These are phyloP conservation scores for Trinectes maculatus DNA, from an alignment of 2,113 vertebrate species.

Conservation along the genomic window DNA sequence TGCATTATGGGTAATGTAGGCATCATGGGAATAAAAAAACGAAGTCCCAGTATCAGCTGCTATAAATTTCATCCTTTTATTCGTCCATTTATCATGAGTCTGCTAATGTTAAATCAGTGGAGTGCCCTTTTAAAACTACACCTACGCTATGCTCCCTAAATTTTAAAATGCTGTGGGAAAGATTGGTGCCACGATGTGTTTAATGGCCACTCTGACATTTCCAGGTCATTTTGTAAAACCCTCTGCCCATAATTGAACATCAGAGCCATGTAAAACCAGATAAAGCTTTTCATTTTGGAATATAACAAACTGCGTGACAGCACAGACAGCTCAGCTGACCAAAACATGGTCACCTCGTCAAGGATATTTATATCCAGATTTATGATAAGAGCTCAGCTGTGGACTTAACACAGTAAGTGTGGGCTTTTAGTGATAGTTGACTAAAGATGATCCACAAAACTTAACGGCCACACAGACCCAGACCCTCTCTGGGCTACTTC, in stretches of 20 bases:
- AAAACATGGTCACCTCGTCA: neutral
- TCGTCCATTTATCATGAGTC: neutral
- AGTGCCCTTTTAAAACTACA: neutral
- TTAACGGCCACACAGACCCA: neutral
- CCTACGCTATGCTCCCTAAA: neutral
- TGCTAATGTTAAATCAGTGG: neutral
- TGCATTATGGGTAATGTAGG: too few species aligned
- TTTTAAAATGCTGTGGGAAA: neutral
- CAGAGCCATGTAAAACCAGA: neutral
- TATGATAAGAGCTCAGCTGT: neutral
- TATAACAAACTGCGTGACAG: neutral
- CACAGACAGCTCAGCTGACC: neutral
- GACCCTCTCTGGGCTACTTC: neutral
- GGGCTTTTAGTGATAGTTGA: neutral
- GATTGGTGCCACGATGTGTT: neutral
- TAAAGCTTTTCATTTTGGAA: neutral
- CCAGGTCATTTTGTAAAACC: neutral
- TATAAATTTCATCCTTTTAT: neutral
- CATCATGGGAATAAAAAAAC: neutral
- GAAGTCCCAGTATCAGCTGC: too few species aligned
- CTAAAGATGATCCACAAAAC: neutral
- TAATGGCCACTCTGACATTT: neutral
- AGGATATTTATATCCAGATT: neutral
- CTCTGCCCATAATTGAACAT: neutral
- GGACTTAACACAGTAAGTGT: too few species aligned